These are phyloP conservation scores for Phrynosoma platyrhinos DNA, from an alignment of 2,113 vertebrate genomes.

Conservation along the genomic window DNA sequence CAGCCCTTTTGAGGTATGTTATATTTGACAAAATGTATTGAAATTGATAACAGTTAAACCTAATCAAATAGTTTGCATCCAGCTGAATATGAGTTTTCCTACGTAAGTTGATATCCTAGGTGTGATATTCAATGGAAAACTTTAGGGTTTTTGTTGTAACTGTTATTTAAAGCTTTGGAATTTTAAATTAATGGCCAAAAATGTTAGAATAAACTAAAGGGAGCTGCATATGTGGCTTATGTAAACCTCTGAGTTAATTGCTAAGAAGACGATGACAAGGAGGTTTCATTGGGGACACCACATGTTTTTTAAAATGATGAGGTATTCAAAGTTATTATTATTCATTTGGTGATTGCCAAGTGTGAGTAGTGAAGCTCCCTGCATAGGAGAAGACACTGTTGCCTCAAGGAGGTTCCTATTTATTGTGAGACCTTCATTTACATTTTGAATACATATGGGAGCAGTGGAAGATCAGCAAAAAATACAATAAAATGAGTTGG, in stretches of 20 bases:
- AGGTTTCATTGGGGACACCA: not conserved
- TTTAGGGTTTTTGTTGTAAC: not conserved
- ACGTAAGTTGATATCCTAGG: too few species aligned
- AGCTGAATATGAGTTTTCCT: too few species aligned
- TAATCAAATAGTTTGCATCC: too few species aligned
- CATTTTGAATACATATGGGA: slow-evolving; percentile 8
- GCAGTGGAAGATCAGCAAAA: not conserved
- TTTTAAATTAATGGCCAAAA: not conserved
- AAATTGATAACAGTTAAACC: too few species aligned
- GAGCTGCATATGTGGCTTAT: not conserved
- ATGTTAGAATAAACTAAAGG: not conserved
- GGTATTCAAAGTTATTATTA: not conserved
- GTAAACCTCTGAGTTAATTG: slow-evolving; percentile 9
- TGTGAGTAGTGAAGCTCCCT: not conserved
- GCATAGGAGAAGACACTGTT: slow-evolving; percentile 6
- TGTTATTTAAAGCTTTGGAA: not conserved
- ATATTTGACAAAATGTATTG: too few species aligned
- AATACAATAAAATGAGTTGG: not conserved
- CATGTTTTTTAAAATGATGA: not conserved
- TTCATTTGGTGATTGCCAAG: not conserved
- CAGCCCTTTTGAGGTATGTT: too few species aligned
- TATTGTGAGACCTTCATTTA: slow-evolving; percentile 18
- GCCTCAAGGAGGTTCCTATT: not conserved
- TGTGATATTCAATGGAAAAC: not conserved
- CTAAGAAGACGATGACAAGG: not conserved